Evolutionary conservation across 2,888 invertebrate species (phyloP), one percentile per base, ranked within the genome.

Genomic region (Thysanoteuthis rhombus): DNA sequence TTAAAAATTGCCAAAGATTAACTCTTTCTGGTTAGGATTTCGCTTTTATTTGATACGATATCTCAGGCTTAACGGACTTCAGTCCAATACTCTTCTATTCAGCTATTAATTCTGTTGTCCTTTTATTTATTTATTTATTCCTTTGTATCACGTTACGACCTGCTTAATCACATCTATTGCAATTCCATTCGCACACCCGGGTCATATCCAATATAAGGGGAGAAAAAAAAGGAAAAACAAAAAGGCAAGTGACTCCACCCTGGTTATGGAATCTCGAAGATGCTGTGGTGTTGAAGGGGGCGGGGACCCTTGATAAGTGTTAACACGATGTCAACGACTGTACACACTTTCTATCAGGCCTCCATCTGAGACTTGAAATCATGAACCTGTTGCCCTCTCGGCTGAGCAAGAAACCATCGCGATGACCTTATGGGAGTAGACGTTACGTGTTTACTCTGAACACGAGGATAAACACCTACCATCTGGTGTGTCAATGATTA

Each of bases 111-210:
- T 6, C 19, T 0, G n/a, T 75, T 75, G 16, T 75, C n/a, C n/a
- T n/a, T 75, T 75, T 52, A 52, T 52, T 52, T 52, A 52, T 52
- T 75, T 75, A 32, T 32, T 58, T 58, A 22, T 25, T 75, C n/a
- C 75, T n/a, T 75, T n/a, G n/a, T n/a, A 75, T 75, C n/a, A 75
- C n/a, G n/a, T 75, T 75, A n/a, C 75, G 75, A n/a, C 75, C n/a
- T n/a, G n/a, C 75, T 75, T 75, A 75, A 75, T 75, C 75, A 36
- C 75, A 75, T 22, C 52, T 52, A 75, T 75, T 75, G 75, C n/a
- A 75, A 75, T 75, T 75, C 12, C 75, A 75, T 75, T 75, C 75
- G n/a, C n/a, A n/a, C n/a, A 75, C 16, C 75, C n/a, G 75, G 36
- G 36, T 16, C 75, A 75, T n/a, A 16, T 36, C 75, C 75, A n/a